Evolutionary conservation across 1,140 invertebrate genomes (phyloP).

Genomic region (Dufourea novaeangliae): DNA sequence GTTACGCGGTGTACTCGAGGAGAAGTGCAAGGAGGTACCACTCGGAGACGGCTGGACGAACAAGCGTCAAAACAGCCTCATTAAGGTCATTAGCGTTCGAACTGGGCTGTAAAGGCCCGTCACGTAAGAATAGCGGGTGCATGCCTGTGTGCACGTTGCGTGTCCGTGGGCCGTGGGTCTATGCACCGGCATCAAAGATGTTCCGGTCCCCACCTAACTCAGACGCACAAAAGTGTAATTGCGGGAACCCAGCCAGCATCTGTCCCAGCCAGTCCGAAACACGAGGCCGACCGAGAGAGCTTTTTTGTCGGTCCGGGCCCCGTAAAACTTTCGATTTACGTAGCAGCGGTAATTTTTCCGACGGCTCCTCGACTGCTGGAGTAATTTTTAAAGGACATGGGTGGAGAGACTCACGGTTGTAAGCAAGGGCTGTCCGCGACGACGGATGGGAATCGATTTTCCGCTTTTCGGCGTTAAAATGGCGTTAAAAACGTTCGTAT

Average conservation of each 20-base stretch:
- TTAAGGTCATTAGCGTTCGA: conserved; percentile 71
- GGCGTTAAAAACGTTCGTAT: too few relatives aligned
- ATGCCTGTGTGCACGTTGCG: conserved; percentile 39
- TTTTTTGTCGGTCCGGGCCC: conserved; percentile 12
- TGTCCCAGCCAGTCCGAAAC: background rate
- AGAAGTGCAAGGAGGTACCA: conserved; percentile 35
- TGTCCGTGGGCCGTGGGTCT: background rate
- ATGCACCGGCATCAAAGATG: conserved; percentile 22
- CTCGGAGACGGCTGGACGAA: conserved; percentile 47
- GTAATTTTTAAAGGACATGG: too few relatives aligned
- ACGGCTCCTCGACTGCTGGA: background rate
- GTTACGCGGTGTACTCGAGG: conserved; percentile 42
- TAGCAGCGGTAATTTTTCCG: background rate
- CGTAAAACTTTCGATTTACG: conserved; percentile 26
- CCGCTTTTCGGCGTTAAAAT: background rate
- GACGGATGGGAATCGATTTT: conserved; percentile 18
- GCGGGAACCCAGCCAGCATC: background rate
- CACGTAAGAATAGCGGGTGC: conserved; percentile 51
- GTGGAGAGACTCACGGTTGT: background rate
- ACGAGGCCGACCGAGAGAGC: background rate
- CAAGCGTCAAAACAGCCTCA: conserved; percentile 73
- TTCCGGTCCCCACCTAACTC: background rate
- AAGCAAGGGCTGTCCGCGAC: background rate
- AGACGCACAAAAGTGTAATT: conserved; percentile 2
- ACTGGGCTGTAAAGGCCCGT: conserved; percentile 55